phyloP scores from a whole-genome alignment of 2,888 invertebrate species.

The Ophion costatus region DNA sequence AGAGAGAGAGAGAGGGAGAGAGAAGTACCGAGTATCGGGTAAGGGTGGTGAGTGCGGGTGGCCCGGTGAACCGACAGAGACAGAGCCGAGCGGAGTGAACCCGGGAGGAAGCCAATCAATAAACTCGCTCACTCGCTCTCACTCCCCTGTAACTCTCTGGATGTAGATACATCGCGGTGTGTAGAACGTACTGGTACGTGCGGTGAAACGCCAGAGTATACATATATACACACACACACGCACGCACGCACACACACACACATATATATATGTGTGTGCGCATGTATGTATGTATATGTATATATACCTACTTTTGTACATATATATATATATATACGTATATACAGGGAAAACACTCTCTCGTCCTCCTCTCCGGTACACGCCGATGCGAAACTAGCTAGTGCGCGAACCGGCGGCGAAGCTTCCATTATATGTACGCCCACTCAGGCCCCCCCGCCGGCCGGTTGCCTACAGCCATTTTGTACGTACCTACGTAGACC shows the following conservation, averaged over 20 bases:
- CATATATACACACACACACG: slow-evolving; percentile 47
- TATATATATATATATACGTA: slow-evolving; percentile 50
- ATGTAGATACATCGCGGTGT: slow-evolving; percentile 55
- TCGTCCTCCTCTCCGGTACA: slow-evolving; percentile 45
- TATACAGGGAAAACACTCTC: slow-evolving; percentile 52
- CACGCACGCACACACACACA: slow-evolving; percentile 42
- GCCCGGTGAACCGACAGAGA: slow-evolving; percentile 59
- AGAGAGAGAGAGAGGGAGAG: slow-evolving; percentile 46
- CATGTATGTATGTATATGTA: slow-evolving; percentile 54
- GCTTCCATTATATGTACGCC: slow-evolving; percentile 83
- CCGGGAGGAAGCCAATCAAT: slow-evolving; percentile 83
- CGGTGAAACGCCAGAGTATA: slow-evolving; percentile 65
- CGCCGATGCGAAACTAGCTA: slow-evolving; percentile 64
- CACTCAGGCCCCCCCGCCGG: slow-evolving; percentile 72
- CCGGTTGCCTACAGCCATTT: slow-evolving; percentile 82
- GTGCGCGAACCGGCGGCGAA: slow-evolving; percentile 76
- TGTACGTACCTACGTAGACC: slow-evolving; percentile 74
- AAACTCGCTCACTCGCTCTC: slow-evolving; percentile 79
- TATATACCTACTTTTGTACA: slow-evolving; percentile 49
- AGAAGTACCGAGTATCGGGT: slow-evolving; percentile 52
- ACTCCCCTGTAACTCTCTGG: slow-evolving; percentile 61
- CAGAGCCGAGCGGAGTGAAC: slow-evolving; percentile 72
- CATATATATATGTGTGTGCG: slow-evolving; percentile 60
- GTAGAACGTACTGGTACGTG: slow-evolving; percentile 55
- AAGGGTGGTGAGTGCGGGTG: slow-evolving; percentile 57